These are phyloP conservation scores for Abrostola tripartita DNA, from an alignment of 2,888 invertebrate genomes.

Conservation along the genomic window DNA sequence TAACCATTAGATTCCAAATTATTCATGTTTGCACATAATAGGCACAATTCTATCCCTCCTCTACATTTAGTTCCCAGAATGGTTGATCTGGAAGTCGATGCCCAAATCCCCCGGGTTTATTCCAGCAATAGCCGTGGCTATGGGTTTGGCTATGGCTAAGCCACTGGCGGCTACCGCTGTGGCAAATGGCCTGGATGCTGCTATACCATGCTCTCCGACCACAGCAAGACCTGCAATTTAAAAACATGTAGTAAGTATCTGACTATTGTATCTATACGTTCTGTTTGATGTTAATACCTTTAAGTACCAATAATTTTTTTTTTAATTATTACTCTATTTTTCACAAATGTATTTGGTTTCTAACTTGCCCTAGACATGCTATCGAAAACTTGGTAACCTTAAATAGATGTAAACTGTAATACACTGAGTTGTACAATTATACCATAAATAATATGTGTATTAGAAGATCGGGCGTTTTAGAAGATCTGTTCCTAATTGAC, in stretches of 20 bases:
- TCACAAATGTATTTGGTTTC: too few species aligned
- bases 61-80: conserved; percentile 26
- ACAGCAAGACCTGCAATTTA: conserved; percentile 88
- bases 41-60: background rate
- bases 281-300: too few species aligned
- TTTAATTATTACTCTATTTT: too few species aligned
- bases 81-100: conserved; percentile 67
- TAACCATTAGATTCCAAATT: background rate
- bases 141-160: conserved; percentile 91
- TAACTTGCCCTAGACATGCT: too few species aligned
- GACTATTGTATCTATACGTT: background rate
- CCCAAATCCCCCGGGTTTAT: conserved; percentile 83
- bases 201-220: conserved; percentile 90
- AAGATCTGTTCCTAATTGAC: too few species aligned
- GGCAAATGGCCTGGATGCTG: conserved; percentile 91
- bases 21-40: background rate
- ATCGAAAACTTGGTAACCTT: too few species aligned
- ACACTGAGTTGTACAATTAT: too few species aligned
- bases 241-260: background rate
- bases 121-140: conserved; percentile 93
- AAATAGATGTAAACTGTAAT: too few species aligned
- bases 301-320: too few species aligned
- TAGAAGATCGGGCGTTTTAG: too few species aligned
- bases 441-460: too few species aligned
- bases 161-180: conserved; percentile 92